phyloP scores from a whole-genome alignment of 2,888 invertebrate genomes.

The Heteromurus nitidus region DNA sequence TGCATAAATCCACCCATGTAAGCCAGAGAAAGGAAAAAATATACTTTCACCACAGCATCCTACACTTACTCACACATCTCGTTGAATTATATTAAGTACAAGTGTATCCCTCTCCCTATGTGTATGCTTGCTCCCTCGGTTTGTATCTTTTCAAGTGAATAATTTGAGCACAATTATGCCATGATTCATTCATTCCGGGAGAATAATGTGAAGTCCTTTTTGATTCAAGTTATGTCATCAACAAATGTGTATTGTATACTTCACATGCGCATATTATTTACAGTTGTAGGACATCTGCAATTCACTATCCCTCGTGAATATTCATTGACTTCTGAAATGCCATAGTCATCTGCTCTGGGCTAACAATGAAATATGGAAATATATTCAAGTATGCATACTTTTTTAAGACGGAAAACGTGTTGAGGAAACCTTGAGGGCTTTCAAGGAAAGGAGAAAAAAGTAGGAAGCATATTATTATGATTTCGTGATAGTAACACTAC shows the following conservation, averaged over 20 bases:
- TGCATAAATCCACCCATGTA: neutral
- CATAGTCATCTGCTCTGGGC: neutral
- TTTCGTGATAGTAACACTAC: conserved; percentile 46
- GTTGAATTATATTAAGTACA: no score
- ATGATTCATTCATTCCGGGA: conserved; percentile 18
- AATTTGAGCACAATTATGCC: conserved; percentile 18
- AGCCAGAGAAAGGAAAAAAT: conserved; percentile 13
- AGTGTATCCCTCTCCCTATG: no score
- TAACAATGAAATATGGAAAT: neutral
- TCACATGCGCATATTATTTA: no score
- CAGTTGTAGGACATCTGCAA: no score
- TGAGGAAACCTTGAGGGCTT: conserved; percentile 34
- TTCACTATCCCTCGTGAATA: conserved; percentile 1
- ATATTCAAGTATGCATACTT: neutral
- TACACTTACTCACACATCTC: neutral
- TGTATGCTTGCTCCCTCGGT: neutral
- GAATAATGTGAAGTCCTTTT: neutral
- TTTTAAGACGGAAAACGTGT: conserved; percentile 14
- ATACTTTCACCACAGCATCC: neutral
- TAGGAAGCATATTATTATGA: conserved; percentile 53
- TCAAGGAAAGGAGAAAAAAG: conserved; percentile 30
- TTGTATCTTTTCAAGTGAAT: conserved; percentile 7
- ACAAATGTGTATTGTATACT: no score
- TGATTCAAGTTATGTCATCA: neutral
- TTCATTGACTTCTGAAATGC: neutral